Percentiles rank a stretch among this genome's conserved stretches.
These are phyloP conservation scores for Syngnathus scovelli DNA, from an alignment of 2,113 vertebrate genomes.

Conservation along the genomic window DNA sequence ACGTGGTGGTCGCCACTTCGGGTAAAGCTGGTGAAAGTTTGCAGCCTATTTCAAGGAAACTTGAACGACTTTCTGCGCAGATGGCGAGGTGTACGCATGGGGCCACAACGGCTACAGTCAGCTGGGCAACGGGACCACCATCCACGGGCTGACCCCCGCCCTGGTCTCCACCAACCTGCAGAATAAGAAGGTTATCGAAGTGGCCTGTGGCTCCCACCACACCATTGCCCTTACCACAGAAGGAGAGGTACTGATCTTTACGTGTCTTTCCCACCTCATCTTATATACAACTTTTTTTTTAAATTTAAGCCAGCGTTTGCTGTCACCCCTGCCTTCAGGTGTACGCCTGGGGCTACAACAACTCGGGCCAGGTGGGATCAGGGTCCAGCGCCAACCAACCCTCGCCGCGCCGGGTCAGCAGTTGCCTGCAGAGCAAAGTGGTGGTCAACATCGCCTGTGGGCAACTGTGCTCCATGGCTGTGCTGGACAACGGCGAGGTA, in stretches of 20 bases:
- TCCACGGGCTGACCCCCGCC: slow-evolving; percentile 82
- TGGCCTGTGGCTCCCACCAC: slow-evolving; percentile 95
- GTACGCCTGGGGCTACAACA: slow-evolving; percentile 96
- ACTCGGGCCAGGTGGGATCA: slow-evolving; percentile 95
- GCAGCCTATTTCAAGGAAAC: background rate
- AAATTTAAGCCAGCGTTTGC: background rate
- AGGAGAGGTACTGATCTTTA: slow-evolving; percentile 80
- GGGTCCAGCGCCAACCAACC: slow-evolving; percentile 95
- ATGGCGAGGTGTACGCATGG: slow-evolving; percentile 96
- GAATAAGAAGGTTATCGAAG: slow-evolving; percentile 87
- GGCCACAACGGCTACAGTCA: slow-evolving; percentile 97
- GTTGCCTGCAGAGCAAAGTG: slow-evolving; percentile 90
- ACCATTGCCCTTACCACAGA: slow-evolving; percentile 89
- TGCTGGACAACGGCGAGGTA: slow-evolving; percentile 94
- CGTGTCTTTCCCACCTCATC: background rate
- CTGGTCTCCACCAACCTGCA: slow-evolving; percentile 92
- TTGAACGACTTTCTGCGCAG: slow-evolving; percentile 61
- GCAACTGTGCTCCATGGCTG: slow-evolving; percentile 96
- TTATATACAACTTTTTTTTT: background rate
- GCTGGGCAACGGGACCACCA: slow-evolving; percentile 90
- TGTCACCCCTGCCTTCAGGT: slow-evolving; percentile 72
- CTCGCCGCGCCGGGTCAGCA: slow-evolving; percentile 88
- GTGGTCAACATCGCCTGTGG: slow-evolving; percentile 90
- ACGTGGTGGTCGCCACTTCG: slow-evolving; percentile 86
- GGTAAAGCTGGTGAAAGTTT: slow-evolving; percentile 59